Conservation (phyloP, 2,113 vertebrate species). For the Campylomormyrus tamandua region DNA sequence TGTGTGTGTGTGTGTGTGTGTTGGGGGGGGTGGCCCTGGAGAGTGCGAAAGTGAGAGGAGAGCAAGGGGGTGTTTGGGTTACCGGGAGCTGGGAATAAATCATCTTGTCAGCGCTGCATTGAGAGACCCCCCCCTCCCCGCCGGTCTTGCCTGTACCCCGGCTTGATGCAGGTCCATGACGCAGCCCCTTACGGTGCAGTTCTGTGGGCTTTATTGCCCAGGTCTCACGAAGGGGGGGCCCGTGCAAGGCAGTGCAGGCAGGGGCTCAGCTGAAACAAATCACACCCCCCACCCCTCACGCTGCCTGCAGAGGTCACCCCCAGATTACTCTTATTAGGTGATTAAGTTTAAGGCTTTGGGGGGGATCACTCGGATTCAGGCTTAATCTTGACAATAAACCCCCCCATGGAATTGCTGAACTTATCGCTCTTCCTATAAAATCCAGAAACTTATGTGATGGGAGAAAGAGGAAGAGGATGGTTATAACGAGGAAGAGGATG, state of each 20-base stretch:
- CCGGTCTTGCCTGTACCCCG: constrained; percentile 37
- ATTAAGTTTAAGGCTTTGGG: background rate
- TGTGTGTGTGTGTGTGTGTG: background rate
- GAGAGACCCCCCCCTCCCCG: constrained; percentile 35
- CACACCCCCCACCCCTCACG: background rate
- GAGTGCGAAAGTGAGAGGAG: background rate
- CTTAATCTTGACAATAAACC: background rate
- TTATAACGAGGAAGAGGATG: background rate
- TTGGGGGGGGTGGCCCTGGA: background rate
- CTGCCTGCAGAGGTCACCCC: background rate
- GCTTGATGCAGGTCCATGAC: constrained; percentile 29
- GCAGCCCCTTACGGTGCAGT: constrained; percentile 14
- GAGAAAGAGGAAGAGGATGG: background rate
- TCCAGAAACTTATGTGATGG: background rate
- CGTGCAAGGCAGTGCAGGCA: background rate
- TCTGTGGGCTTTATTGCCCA: background rate
- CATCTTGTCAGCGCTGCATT: constrained; percentile 55
- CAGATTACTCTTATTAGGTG: background rate
- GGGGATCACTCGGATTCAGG: background rate
- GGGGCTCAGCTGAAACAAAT: background rate
- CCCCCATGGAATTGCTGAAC: background rate
- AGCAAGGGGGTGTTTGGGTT: background rate
- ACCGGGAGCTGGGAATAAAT: constrained; percentile 45
- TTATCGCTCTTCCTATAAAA: background rate
- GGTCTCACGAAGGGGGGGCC: background rate